Conservation (phyloP, 37 sponge, comb jelly and placozoan species). For the Aplysina aerophoba region DNA sequence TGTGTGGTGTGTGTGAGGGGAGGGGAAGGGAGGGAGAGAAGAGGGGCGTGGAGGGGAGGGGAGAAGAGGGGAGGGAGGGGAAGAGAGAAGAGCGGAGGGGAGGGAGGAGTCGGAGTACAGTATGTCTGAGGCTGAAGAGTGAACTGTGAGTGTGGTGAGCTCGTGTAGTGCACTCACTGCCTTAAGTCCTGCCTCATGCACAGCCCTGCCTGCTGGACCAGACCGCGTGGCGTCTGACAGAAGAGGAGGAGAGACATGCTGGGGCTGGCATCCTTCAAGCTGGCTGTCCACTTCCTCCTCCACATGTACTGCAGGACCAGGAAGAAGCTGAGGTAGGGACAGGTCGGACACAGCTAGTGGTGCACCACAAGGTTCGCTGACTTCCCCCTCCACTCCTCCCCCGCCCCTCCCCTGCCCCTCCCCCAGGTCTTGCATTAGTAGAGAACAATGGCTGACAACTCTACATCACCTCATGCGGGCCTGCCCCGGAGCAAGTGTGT, state of each 20-base stretch:
- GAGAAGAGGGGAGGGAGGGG: neutral
- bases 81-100: neutral
- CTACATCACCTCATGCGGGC: conserved; percentile 40
- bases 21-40: neutral
- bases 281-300: conserved; percentile 81
- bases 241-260: neutral
- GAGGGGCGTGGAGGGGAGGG: neutral
- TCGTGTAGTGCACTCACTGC: too few species aligned
- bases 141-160: too few species aligned
- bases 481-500: conserved; percentile 57
- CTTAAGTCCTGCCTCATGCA: too few species aligned
- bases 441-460: conserved; percentile 47
- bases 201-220: neutral
- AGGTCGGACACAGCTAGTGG: neutral
- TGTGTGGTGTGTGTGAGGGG: neutral
- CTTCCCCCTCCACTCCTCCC: too few species aligned
- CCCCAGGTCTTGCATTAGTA: conserved; percentile 21
- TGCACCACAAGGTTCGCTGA: too few species aligned
- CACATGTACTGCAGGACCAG: conserved; percentile 80
- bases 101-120: neutral
- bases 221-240: neutral
- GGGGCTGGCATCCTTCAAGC: conserved; percentile 59
- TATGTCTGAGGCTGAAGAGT: neutral
- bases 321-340: conserved; percentile 78
- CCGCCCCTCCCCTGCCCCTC: too few species aligned